phyloP scores from a whole-genome alignment of 2,797 vertebrate species.

The Sebastes flavidus region DNA sequence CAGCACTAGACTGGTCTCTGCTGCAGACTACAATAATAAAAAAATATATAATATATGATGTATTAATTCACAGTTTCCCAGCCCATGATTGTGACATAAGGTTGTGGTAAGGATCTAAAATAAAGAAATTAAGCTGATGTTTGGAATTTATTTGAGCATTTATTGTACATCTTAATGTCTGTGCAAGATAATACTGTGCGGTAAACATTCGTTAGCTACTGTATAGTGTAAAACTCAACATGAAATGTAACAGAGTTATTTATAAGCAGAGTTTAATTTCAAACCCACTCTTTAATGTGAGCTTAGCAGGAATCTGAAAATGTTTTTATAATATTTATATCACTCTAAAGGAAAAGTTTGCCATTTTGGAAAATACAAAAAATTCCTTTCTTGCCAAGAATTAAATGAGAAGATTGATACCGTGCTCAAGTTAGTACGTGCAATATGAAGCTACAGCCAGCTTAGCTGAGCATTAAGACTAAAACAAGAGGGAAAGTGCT shows the following conservation, averaged over 20 bases:
- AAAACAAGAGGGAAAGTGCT: not conserved
- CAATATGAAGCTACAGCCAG: not conserved
- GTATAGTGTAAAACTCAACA: slow-evolving; percentile 50
- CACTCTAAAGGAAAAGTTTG: not conserved
- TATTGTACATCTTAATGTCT: slow-evolving; percentile 35
- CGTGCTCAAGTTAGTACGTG: not conserved
- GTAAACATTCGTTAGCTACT: slow-evolving; percentile 47
- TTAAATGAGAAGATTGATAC: not conserved
- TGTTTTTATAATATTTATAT: not conserved
- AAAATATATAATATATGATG: not conserved
- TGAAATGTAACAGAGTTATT: slow-evolving; percentile 25
- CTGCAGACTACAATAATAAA: not conserved
- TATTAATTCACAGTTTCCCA: not conserved
- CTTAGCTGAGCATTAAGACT: not conserved
- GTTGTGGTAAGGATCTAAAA: not conserved
- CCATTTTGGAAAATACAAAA: not conserved
- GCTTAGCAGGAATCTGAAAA: slow-evolving; percentile 9
- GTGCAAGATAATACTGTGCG: slow-evolving; percentile 63
- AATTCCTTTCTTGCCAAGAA: not conserved
- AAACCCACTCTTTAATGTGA: not conserved
- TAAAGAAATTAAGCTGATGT: slow-evolving; percentile 4
- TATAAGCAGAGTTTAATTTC: slow-evolving; percentile 3
- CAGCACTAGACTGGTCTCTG: not conserved
- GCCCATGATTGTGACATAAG: not conserved
- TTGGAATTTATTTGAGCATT: slow-evolving; percentile 41